Evolutionary conservation across 2,888 invertebrate genomes (phyloP).

Genomic region (Pseudanteris insignis): DNA sequence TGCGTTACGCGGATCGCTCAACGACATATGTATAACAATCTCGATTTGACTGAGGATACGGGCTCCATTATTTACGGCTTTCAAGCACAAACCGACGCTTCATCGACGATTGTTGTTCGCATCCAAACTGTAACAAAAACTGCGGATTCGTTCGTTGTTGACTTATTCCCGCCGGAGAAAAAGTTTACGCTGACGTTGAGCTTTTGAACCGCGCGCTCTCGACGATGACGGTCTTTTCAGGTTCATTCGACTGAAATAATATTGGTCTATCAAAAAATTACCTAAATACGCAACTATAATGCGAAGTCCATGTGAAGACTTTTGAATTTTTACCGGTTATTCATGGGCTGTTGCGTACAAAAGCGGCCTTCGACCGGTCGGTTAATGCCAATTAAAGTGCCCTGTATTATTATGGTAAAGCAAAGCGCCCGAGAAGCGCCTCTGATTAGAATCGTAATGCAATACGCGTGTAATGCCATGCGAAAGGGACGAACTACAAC

Average conservation of each 20-base stretch:
- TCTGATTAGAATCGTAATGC: slow-evolving; percentile 64
- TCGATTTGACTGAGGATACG: slow-evolving; percentile 31
- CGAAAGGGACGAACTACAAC: slow-evolving; percentile 37
- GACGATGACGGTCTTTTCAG: slow-evolving; percentile 26
- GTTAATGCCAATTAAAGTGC: slow-evolving; percentile 29
- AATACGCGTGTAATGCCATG: slow-evolving; percentile 58
- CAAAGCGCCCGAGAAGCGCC: slow-evolving; percentile 22
- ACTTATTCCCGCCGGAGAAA: slow-evolving; percentile 24
- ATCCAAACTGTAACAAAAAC: slow-evolving; percentile 29
- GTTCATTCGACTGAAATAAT: no score
- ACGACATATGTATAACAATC: slow-evolving; percentile 39
- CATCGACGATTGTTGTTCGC: slow-evolving; percentile 29
- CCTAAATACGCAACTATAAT: no score
- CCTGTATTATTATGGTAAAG: slow-evolving; percentile 15
- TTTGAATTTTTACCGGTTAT: no score
- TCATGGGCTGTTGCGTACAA: no score
- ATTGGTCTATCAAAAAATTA: no score
- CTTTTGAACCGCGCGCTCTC: slow-evolving; percentile 23
- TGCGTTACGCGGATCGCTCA: slow-evolving; percentile 17
- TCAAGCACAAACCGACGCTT: slow-evolving; percentile 23
- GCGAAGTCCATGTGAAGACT: no score
- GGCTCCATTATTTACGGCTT: slow-evolving; percentile 38
- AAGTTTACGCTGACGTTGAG: slow-evolving; percentile 11
- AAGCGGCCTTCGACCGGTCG: neutral
- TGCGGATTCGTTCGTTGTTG: slow-evolving; percentile 37